Conservation (phyloP, 2,797 vertebrate genomes). For the Notolabrus celidotus region DNA sequence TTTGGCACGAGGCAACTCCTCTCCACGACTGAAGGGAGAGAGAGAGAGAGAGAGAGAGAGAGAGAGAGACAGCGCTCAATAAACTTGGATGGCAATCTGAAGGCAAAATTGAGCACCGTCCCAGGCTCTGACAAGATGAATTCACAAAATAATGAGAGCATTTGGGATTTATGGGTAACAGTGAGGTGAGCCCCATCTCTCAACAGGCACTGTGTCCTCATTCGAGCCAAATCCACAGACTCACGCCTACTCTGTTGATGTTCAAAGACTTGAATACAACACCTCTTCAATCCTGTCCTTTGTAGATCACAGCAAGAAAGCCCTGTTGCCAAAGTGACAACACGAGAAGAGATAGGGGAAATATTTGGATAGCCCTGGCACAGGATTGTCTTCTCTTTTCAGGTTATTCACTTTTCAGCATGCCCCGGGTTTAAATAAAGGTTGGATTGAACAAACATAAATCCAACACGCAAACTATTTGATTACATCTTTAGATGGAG, state of each 20-base stretch:
- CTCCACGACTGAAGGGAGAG: conserved; percentile 21
- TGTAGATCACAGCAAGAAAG: conserved; percentile 29
- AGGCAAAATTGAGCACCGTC: conserved; percentile 66
- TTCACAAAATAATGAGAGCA: conserved; percentile 72
- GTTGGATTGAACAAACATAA: too few species aligned
- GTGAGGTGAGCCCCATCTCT: conserved; percentile 51
- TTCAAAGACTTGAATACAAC: conserved; percentile 19
- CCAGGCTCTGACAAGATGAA: conserved; percentile 65
- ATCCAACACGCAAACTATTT: too few species aligned
- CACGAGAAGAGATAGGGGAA: conserved; percentile 44
- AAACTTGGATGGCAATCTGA: conserved; percentile 62
- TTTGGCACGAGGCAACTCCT: conserved; percentile 67
- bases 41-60: conserved; percentile 34
- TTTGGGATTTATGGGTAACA: conserved; percentile 60
- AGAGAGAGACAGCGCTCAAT: conserved; percentile 60
- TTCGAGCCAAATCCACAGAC: conserved; percentile 51
- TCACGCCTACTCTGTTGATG: conserved; percentile 41
- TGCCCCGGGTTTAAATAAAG: too few species aligned
- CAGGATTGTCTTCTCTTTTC: conserved; percentile 17
- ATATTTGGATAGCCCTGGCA: background rate
- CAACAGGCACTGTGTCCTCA: conserved; percentile 28
- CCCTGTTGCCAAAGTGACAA: conserved; percentile 39
- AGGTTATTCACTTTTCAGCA: too few species aligned
- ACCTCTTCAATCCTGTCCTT: conserved; percentile 42
- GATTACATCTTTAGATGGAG: too few species aligned